Evolutionary conservation across 2,797 vertebrate species (phyloP).

Genomic region (Epinephelus awoara): DNA sequence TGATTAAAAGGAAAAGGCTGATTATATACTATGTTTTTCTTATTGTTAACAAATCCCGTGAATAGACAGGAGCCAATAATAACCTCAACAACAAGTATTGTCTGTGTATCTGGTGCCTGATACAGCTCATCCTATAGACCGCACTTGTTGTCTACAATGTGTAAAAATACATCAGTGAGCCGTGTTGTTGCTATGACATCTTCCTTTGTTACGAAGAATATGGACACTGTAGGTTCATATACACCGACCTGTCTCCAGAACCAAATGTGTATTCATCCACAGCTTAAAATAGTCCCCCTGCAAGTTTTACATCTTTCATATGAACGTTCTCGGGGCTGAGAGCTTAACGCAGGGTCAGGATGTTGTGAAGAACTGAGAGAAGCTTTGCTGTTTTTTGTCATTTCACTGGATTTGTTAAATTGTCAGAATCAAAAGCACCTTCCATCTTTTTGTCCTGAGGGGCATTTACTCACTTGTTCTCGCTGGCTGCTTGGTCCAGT

Average conservation of each 20-base stretch:
- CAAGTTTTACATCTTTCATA: too few relatives aligned
- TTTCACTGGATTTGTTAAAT: background rate
- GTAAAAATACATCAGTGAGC: background rate
- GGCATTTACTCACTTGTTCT: conserved; percentile 76
- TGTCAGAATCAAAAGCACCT: background rate
- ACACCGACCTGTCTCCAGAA: background rate
- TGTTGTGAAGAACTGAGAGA: background rate
- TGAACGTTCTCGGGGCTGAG: too few relatives aligned
- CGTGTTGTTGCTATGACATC: background rate
- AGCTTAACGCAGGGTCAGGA: too few relatives aligned
- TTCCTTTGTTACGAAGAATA: background rate
- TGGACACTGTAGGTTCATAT: background rate
- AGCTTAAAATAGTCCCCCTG: background rate
- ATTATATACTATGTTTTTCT: background rate
- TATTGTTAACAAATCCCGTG: background rate
- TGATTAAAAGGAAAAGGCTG: background rate
- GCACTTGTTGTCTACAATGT: background rate
- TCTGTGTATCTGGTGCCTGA: background rate
- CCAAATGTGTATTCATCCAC: background rate
- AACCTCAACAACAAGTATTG: too few relatives aligned
- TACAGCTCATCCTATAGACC: background rate
- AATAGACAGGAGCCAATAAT: background rate
- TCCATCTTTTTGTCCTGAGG: background rate
- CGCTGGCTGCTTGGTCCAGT: conserved; percentile 85
- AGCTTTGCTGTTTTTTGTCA: background rate